Evolutionary conservation across 2,797 vertebrate species (phyloP), one percentile per base, ranked within the genome.

Genomic region (Oceanodroma leucorhoa): DNA sequence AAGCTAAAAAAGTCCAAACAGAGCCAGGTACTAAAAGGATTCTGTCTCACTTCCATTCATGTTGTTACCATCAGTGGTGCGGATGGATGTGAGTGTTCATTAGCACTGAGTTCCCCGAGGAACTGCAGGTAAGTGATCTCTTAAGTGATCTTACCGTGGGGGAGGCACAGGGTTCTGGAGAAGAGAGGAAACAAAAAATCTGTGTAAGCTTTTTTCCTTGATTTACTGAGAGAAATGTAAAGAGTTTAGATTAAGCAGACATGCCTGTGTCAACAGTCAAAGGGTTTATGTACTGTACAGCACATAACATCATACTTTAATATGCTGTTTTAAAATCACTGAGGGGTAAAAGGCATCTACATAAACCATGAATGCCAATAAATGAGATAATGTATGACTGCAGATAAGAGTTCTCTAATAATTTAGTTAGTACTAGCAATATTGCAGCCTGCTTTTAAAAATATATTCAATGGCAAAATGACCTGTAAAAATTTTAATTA

Each of bases 81-180:
- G 85, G 64, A 41, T 72, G 64, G 64, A 70, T 64, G 48, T 24
- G 65, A 80, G 40, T 1, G 0, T 70, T 92, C 64, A 29, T 45
- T 40, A 80, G 43, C 70, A 20, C 41, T 2, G 64, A 45, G 30
- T 24, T 76, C 75, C 75, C 60, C 0, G 0, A 67, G 51, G 55
- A 61, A 78, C 26, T 1, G 5, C 48, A 89, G 64, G 64, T 76
- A 58, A 80, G 30, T 0, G 5, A 73, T 46, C 55, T 41, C 64
- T 29, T 69, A 67, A 62, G 41, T 43, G 73, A 53, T 81, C 97
- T 98, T 97, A 98, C 98, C 97, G 81, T 92, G 97, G 97, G 61
- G 97, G 97, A 43, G 96, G 98, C 13, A 82, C 18, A 48, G 97
- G 98, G 23, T 66, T 83, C 97, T 98, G 96, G 30, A 92, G 89